Percentiles rank a stretch among this genome's conserved stretches.
These are phyloP conservation scores for Dasypus novemcinctus DNA, from an alignment of 2,113 vertebrate genomes.

Conservation along the genomic window DNA sequence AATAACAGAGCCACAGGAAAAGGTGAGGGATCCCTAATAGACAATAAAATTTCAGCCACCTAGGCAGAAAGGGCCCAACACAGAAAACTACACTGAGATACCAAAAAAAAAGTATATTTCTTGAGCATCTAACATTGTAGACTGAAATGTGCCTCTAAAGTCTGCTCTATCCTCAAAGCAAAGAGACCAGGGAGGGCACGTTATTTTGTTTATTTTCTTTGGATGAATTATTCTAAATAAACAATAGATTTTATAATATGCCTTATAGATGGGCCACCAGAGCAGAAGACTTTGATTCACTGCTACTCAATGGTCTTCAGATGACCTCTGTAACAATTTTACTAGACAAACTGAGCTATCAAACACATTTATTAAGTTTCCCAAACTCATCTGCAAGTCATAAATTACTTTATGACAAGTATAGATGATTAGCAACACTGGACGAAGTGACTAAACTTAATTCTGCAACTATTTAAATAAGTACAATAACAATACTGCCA, in stretches of 20 bases:
- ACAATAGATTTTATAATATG: background rate
- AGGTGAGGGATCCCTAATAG: background rate
- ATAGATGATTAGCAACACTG: background rate
- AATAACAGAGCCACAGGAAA: background rate
- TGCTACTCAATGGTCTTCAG: background rate
- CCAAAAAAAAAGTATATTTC: background rate
- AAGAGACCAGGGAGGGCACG: background rate
- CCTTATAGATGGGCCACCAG: background rate
- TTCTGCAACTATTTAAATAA: constrained; percentile 14
- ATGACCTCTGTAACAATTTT: background rate
- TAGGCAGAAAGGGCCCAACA: background rate
- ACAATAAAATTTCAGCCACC: background rate
- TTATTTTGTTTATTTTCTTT: constrained; percentile 16
- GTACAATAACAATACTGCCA: background rate
- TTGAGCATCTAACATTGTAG: background rate
- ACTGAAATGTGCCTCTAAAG: background rate
- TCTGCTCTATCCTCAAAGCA: background rate
- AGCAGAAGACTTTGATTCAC: background rate
- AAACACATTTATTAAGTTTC: background rate
- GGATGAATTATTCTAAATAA: background rate
- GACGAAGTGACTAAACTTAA: background rate
- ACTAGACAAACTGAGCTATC: background rate
- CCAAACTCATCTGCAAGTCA: constrained; percentile 18
- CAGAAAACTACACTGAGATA: background rate
- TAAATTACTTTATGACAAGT: background rate